A percentile compares a stretch with the other conserved stretches of the same genome.
phyloP scores from a whole-genome alignment of 2,113 vertebrate species.

The Alaudala cheleensis region DNA sequence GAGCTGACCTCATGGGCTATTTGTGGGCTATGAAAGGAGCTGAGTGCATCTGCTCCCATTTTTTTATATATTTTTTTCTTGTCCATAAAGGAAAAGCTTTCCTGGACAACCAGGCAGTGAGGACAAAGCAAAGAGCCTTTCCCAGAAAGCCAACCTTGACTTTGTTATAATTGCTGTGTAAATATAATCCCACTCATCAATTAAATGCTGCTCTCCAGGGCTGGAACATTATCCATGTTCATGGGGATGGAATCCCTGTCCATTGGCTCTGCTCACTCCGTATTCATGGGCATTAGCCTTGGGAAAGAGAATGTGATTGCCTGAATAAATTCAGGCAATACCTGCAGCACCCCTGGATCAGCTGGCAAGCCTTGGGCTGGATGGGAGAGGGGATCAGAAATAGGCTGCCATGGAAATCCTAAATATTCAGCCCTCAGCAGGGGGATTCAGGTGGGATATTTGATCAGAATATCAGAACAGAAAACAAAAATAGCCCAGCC shows the following conservation, averaged over 20 bases:
- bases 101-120: background rate
- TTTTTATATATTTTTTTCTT: background rate
- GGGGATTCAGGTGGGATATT: background rate
- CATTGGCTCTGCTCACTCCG: background rate
- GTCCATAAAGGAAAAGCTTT: background rate
- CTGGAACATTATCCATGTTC: constrained; percentile 33
- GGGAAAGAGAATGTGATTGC: constrained; percentile 50
- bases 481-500: background rate
- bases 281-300: constrained; percentile 44
- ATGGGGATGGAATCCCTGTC: constrained; percentile 41
- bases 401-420: constrained; percentile 11
- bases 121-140: background rate
- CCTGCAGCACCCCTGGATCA: constrained; percentile 38
- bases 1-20: background rate
- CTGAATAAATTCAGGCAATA: constrained; percentile 58
- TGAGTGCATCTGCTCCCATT: background rate
- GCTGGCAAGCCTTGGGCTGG: background rate
- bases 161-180: constrained; percentile 47
- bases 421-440: constrained; percentile 29
- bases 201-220: constrained; percentile 32
- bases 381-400: constrained; percentile 2
- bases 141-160: constrained; percentile 1
- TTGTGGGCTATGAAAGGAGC: background rate
- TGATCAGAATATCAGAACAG: background rate
- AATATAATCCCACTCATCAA: constrained; percentile 53